phyloP scores from a whole-genome alignment of 1,140 invertebrate species.

The Ditylenchus dipsaci region DNA sequence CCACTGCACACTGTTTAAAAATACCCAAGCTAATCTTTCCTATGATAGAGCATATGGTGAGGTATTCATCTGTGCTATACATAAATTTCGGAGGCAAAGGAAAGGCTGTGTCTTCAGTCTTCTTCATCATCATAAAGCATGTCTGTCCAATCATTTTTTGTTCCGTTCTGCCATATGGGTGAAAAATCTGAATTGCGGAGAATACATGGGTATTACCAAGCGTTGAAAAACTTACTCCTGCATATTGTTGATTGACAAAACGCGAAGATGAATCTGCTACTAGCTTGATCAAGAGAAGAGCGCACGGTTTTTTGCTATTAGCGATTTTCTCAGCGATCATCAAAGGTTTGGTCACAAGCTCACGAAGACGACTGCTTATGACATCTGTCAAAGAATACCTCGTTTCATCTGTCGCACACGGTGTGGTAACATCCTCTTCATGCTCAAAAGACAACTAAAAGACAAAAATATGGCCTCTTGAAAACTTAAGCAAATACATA shows the following conservation, averaged over 20 bases:
- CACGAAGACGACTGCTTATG: slow-evolving; percentile 1
- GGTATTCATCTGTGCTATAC: background rate
- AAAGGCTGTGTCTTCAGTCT: background rate
- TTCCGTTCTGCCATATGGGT: no score
- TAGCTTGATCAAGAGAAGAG: background rate
- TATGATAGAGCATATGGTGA: background rate
- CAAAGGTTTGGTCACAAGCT: background rate
- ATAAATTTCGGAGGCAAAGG: background rate
- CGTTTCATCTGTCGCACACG: background rate
- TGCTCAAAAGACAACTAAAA: no score
- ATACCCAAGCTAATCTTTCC: background rate
- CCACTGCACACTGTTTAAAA: background rate
- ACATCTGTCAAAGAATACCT: background rate
- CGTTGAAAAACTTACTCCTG: background rate
- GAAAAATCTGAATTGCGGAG: no score
- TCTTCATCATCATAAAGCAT: no score
- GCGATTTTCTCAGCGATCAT: background rate
- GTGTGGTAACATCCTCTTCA: background rate
- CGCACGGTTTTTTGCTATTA: background rate
- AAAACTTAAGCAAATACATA: no score
- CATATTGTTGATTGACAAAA: background rate
- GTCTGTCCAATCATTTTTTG: background rate
- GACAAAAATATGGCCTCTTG: no score
- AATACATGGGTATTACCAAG: no score
- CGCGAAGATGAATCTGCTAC: background rate